These are phyloP conservation scores for Patella pellucida DNA, from an alignment of 2,888 invertebrate species.

Conservation along the genomic window DNA sequence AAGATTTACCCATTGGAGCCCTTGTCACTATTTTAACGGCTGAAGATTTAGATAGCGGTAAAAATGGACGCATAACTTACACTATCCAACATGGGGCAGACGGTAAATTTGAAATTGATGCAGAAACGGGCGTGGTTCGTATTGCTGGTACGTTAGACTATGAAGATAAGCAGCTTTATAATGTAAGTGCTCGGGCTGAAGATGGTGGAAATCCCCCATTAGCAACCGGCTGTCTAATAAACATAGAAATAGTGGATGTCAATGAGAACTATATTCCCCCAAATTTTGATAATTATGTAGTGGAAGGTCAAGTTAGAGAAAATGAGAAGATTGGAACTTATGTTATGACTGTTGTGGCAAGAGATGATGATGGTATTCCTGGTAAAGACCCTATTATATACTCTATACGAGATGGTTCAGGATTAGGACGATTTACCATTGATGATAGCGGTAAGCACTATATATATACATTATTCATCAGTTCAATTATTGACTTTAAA, in stretches of 20 bases:
- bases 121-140: conserved; percentile 86
- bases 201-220: conserved; percentile 85
- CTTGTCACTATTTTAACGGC: conserved; percentile 87
- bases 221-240: conserved; percentile 83
- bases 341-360: conserved; percentile 84
- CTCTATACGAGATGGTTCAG: conserved; percentile 89
- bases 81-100: conserved; percentile 71
- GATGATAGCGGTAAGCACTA: conserved; percentile 84
- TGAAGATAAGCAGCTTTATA: conserved; percentile 90
- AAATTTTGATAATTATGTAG: conserved; percentile 84
- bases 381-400: conserved; percentile 88
- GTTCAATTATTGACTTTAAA: background rate
- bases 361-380: conserved; percentile 77
- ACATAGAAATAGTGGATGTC: conserved; percentile 88
- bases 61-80: conserved; percentile 86
- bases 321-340: conserved; percentile 83
- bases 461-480: background rate
- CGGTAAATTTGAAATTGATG: conserved; percentile 84
- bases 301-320: conserved; percentile 83
- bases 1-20: conserved; percentile 90
- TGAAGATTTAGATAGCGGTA: conserved; percentile 87
- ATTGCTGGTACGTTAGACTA: conserved; percentile 86
- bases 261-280: conserved; percentile 92
- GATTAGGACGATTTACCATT: conserved; percentile 91
- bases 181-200: conserved; percentile 85